Base-by-base conservation (phyloP, 2,113 vertebrate species). In the Acanthisitta chloris region DNA sequence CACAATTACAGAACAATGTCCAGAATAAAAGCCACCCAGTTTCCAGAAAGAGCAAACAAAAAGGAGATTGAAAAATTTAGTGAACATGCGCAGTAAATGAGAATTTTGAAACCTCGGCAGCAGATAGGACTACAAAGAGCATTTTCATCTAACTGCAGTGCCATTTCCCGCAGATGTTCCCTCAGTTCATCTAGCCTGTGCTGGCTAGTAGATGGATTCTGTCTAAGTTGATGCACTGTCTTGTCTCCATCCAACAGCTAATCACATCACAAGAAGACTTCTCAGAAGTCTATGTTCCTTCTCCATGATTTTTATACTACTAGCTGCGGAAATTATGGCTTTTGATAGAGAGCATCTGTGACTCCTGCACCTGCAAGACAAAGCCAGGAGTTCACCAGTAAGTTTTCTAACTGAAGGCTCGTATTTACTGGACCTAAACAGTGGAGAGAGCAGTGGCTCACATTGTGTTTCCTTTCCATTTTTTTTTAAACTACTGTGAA, bases 201-300 rank as follows among this genome's bases (percentile, higher is more conserved):
- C 24, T 33, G 12, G 36, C 36, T 34, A 42, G 38, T 16, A 45
- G 12, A 29, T 26, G 36, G 57, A 38, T 45, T 54, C 78, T 57
- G 20, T 28, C 15, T 34, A 87, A 86, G 3, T 29, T 76, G 49
- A 51, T 16, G 26, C 14, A 59, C 38, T 72, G 15, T n/a, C 36
- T 59, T 73, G 45, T 64, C 51, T 84, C 20, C 61, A 67, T 59
- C 24, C 58, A 36, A 38, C 29, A 85, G 36, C 23, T 51, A 73
- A 25, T 67, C 25, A 24, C n/a, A 67, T 33, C 33, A 49, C 38
- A 77, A 17, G 14, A 76, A 19, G 12, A 62, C 8, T 67, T 69
- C 48, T 28, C 34, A 43, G 36, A 24, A 45, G 20, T 17, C 28
- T 59, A 6, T 0, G 0, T 12, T 81, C 16, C 24, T 59, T 40